Conservation (phyloP, 2,888 invertebrate species). For the Pyrrhosoma nymphula region DNA sequence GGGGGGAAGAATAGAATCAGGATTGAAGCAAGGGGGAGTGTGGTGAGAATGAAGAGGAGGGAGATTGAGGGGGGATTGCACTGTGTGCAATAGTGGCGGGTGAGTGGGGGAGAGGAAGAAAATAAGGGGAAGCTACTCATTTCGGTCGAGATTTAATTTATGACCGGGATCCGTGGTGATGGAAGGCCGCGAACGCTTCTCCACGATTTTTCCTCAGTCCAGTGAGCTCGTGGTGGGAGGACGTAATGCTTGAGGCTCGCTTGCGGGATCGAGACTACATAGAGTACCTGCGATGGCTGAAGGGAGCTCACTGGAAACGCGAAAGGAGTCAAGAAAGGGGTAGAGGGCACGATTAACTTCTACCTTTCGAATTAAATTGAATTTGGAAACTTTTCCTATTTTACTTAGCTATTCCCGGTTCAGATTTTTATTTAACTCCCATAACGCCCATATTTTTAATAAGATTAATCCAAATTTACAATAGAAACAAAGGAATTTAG, state of each 20-base stretch:
- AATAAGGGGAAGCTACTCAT: neutral
- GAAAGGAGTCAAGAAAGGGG: too few species aligned
- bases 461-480: too few species aligned
- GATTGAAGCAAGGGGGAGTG: neutral
- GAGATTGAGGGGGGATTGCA: too few species aligned
- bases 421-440: too few species aligned
- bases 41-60: too few species aligned
- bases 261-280: neutral
- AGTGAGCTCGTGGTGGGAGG: neutral
- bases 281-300: neutral
- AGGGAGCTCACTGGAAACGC: neutral
- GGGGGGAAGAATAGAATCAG: neutral
- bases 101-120: neutral
- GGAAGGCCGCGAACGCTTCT: neutral
- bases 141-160: constrained; percentile 50
- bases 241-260: neutral
- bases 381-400: too few species aligned
- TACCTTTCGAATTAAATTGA: too few species aligned
- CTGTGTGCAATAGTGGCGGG: neutral
- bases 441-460: too few species aligned
- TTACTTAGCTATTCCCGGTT: too few species aligned
- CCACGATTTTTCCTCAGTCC: neutral
- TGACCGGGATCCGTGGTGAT: neutral
- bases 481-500: too few species aligned
- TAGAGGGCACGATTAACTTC: too few species aligned